phyloP scores from a whole-genome alignment of 2,113 vertebrate genomes.

The Nansenia antarctica region DNA sequence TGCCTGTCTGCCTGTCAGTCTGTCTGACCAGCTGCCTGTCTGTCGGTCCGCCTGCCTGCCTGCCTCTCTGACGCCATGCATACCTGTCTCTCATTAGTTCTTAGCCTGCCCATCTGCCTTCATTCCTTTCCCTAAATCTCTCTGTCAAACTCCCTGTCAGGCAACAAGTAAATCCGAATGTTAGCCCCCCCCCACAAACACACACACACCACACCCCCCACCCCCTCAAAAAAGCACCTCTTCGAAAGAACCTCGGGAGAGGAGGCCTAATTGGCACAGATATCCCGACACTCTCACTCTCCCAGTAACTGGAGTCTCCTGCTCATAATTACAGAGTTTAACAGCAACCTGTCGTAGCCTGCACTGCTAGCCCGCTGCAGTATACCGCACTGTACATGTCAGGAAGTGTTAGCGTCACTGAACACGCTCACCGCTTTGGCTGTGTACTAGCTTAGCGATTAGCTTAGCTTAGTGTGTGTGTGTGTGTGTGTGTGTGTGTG shows the following conservation, averaged over 20 bases:
- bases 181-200: constrained; percentile 28
- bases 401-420: neutral
- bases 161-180: neutral
- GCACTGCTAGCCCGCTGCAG: too few relatives aligned
- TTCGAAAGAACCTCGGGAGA: constrained; percentile 26
- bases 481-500: too few relatives aligned
- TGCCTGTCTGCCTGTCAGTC: neutral
- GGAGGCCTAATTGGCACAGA: constrained; percentile 32
- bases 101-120: constrained; percentile 35
- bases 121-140: neutral
- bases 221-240: constrained; percentile 35
- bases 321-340: constrained; percentile 52
- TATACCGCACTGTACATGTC: constrained; percentile 24
- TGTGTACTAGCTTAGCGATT: constrained; percentile 1
- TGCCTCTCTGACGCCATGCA: constrained; percentile 15
- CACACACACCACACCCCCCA: constrained; percentile 16
- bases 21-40: constrained; percentile 5
- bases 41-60: neutral
- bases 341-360: constrained; percentile 48
- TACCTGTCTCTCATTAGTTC: constrained; percentile 10
- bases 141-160: neutral
- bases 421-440: neutral
- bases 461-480: too few relatives aligned
- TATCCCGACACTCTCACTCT: constrained; percentile 26
- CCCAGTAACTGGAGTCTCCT: constrained; percentile 24